A percentile compares a stretch with the other conserved stretches of the same genome.
These are phyloP conservation scores for Saturnia japonica DNA, from an alignment of 2,888 invertebrate species.

Conservation along the genomic window DNA sequence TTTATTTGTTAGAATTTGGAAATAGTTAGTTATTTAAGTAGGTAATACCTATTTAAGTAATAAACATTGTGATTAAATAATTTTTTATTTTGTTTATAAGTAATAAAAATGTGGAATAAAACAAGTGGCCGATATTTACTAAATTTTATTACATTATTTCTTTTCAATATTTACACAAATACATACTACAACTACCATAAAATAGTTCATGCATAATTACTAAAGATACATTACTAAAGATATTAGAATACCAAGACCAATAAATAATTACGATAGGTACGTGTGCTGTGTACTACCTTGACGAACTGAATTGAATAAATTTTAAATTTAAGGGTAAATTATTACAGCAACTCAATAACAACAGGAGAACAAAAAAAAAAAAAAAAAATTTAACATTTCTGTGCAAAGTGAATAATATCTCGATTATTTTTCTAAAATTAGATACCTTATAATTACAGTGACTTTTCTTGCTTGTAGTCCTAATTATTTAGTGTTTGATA, in stretches of 20 bases:
- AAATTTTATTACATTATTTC: constrained; percentile 40
- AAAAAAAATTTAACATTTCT: too few relatives aligned
- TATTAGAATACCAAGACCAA: background rate
- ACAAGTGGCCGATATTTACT: constrained; percentile 31
- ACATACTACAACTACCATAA: constrained; percentile 32
- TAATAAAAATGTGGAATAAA: constrained; percentile 34
- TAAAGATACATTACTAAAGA: constrained; percentile 44
- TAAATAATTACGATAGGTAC: background rate
- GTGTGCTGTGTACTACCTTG: background rate
- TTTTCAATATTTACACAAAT: constrained; percentile 46
- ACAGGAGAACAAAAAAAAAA: background rate
- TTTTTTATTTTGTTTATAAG: constrained; percentile 4
- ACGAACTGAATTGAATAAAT: background rate
- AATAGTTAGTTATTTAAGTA: constrained; percentile 9
- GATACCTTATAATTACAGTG: background rate
- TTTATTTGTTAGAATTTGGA: background rate
- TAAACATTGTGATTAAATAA: constrained; percentile 24
- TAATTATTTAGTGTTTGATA: background rate
- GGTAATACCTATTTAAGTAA: too few relatives aligned
- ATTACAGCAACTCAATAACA: background rate
- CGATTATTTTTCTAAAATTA: background rate
- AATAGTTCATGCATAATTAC: constrained; percentile 38
- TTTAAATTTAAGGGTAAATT: background rate
- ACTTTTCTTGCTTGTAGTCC: background rate
- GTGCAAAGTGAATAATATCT: background rate